Base-by-base conservation (phyloP, 2,113 vertebrate genomes). In the Nerophis ophidion region DNA sequence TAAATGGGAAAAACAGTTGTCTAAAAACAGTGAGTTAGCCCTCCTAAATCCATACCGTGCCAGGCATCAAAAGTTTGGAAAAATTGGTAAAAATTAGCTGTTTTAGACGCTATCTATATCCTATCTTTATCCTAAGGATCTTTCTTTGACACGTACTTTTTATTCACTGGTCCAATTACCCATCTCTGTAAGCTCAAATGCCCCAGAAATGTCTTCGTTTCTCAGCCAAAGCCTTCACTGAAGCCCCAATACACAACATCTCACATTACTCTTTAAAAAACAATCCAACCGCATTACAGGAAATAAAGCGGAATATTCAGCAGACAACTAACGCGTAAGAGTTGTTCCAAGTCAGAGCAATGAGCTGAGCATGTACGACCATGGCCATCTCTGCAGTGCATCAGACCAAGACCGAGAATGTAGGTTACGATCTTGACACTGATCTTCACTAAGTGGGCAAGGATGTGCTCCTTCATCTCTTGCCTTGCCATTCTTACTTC, bases 141-240 rank as follows among this genome's bases (percentile, higher is more conserved):
- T 52, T 75, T 69, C 64, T 66, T 64, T 36, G 66, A 70, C 57
- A 72, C 69, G 71, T 68, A 60, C 49, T 54, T 36, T 59, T 64
- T 53, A 66, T 72, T 59, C 74, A 68, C 65, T 60, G 54, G 66
- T 68, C 74, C 79, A 84, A 82, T 84, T 83, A 83, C 74, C 64
- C 52, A 65, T 77, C 77, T 70, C 67, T 57, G 59, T 71, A 67
- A 68, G 65, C 62, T 81, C 70, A 81, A 81, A 61, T 82, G 81
- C 72, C 77, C 84, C 73, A 85, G 75, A 85, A 86, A 76, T 80
- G 81, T 70, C 70, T 40, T 56, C 65, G 15, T 59, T 71, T 12
- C 68, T 68, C 60, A 55, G 48, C 80, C 77, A 26, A 48, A 65
- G 75, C 55, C 46, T 67, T 68, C 68, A 69, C 70, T 67, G 45